Evolutionary conservation across 1,140 invertebrate genomes (phyloP), one percentile per base, ranked within the genome.

Genomic region (Drosophila erecta): DNA sequence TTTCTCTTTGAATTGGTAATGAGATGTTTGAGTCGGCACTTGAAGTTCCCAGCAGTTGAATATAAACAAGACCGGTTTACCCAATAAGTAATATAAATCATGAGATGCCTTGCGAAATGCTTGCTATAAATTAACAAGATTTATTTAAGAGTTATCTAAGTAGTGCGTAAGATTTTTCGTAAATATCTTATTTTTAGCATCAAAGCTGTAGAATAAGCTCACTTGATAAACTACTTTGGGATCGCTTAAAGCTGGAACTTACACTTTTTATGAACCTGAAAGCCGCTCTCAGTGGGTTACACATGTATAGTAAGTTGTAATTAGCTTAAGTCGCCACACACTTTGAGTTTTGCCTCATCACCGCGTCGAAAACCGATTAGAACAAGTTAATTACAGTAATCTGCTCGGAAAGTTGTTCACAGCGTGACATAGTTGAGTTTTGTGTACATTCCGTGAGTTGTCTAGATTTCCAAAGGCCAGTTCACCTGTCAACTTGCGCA

Each of bases 331-430:
- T 33, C 33, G 17, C 15, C 22, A 46, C 11, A 65, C 22, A 40
- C 30, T 61, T 66, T 62, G 8, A 17, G 44, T 62, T 67, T 66
- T 38, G 40, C 60, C 41, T 67, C 61, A 54, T 55, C 66, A 67
- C 61, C 24, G 47, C 33, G 30, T 24, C 50, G 3, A 54, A 57
- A 70, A 47, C 43, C 53, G 66, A 70, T 57, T 70, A 70, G 66
- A 71, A 71, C 51, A 70, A 71, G 67, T 71, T 70, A 71, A 71
- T 71, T 70, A 70, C 35, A 30, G 67, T 70, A 71, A 49, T 71
- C 51, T 37, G 65, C 43, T 70, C 65, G 33, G 67, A 47, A 71
- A 71, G 50, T 71, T 71, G 66, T n/a, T 37, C 27, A 37, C 11
- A 70, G 64, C 50, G 66, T 70, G 66, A 70, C 64, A 54, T 35